Conservation (phyloP, 2,888 invertebrate genomes). For the Hipparchia sbordonii region DNA sequence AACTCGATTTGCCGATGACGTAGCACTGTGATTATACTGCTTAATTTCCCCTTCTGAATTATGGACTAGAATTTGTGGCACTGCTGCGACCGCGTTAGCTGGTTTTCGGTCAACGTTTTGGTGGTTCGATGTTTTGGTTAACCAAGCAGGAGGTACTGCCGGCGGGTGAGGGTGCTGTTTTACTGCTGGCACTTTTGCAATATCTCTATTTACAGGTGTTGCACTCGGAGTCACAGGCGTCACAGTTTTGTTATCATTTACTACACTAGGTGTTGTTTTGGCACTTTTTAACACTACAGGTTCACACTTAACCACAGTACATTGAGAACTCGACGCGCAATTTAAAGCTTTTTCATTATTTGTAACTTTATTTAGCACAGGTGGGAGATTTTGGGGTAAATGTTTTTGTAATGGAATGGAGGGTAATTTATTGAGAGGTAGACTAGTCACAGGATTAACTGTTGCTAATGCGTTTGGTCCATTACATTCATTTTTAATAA, state of each 20-base stretch:
- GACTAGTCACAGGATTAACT: slow-evolving; percentile 51
- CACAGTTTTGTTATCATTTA: slow-evolving; percentile 24
- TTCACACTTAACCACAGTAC: slow-evolving; percentile 29
- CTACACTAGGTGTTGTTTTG: slow-evolving; percentile 25
- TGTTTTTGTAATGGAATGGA: slow-evolving; percentile 67
- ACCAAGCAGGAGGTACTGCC: slow-evolving; percentile 73
- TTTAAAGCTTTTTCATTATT: slow-evolving; percentile 45
- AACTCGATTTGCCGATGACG: slow-evolving; percentile 50
- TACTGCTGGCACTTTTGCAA: slow-evolving; percentile 43
- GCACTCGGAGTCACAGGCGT: slow-evolving; percentile 41
- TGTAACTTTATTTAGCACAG: slow-evolving; percentile 47
- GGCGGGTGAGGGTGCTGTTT: slow-evolving; percentile 65
- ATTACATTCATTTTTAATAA: slow-evolving; percentile 43
- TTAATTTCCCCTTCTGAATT: slow-evolving; percentile 55
- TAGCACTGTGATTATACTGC: slow-evolving; percentile 52
- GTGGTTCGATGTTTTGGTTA: slow-evolving; percentile 48
- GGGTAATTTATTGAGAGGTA: slow-evolving; percentile 64
- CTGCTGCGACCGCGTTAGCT: slow-evolving; percentile 46
- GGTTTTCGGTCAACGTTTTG: slow-evolving; percentile 38
- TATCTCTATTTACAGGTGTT: slow-evolving; percentile 43
- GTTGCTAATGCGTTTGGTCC: slow-evolving; percentile 41
- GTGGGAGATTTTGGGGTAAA: slow-evolving; percentile 51
- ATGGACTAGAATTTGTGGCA: slow-evolving; percentile 66
- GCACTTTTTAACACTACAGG: slow-evolving; percentile 33
- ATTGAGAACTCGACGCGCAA: slow-evolving; percentile 39